phyloP scores from a whole-genome alignment of 2,888 invertebrate genomes.

The Agriopis leucophaearia region DNA sequence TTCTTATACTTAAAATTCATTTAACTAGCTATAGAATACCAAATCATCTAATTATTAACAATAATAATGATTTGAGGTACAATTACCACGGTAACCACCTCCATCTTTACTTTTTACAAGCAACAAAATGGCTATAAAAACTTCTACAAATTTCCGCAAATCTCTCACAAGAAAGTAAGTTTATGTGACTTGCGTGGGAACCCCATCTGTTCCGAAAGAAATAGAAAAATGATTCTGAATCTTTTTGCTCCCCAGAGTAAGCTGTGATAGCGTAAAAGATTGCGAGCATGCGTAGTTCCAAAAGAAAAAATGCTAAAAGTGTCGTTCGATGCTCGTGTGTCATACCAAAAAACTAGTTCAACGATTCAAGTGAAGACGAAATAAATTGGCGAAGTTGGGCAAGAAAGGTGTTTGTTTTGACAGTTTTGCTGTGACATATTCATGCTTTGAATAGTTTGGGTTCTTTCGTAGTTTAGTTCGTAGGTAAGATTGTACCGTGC shows the following conservation, averaged over 20 bases:
- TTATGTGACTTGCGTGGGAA: conserved; percentile 16
- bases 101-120: neutral
- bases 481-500: conserved; percentile 10
- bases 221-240: conserved; percentile 42
- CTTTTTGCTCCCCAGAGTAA: conserved; percentile 42
- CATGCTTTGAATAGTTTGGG: conserved; percentile 24
- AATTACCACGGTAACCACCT: no score
- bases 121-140: conserved; percentile 4
- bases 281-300: conserved; percentile 36
- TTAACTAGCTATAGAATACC: no score
- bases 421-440: conserved; percentile 34
- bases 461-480: no score
- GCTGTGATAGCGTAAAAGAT: conserved; percentile 41
- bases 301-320: conserved; percentile 36
- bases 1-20: no score
- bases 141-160: neutral
- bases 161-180: conserved; percentile 18
- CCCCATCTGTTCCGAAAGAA: conserved; percentile 45
- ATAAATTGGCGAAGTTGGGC: conserved; percentile 38
- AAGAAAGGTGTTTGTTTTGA: conserved; percentile 36
- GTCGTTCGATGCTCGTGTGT: conserved; percentile 35
- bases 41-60: no score
- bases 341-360: conserved; percentile 38
- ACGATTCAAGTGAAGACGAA: conserved; percentile 26
- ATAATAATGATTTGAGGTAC: no score